A percentile compares a stretch with the other conserved stretches of the same genome.
Conservation (phyloP, 2,113 vertebrate genomes). For the Lepus americanus region DNA sequence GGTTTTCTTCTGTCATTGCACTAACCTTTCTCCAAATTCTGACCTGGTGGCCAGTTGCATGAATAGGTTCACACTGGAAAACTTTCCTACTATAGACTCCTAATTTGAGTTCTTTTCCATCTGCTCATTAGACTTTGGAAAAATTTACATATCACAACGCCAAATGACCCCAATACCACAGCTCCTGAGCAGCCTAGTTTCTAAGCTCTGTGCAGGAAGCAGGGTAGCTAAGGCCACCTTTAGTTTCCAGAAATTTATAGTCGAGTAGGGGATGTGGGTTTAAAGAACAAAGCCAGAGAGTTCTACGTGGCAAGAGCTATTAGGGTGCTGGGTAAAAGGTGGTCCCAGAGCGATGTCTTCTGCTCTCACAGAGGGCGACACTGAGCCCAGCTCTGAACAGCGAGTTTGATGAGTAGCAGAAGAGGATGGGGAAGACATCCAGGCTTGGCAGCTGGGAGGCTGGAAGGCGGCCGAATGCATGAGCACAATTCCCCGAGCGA, state of each 20-base stretch:
- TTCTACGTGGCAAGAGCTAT: neutral
- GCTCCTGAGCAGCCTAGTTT: accelerated
- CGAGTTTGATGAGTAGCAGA: neutral
- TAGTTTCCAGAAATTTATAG: neutral
- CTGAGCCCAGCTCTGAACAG: neutral
- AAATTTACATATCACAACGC: neutral
- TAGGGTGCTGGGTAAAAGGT: neutral
- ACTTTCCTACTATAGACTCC: neutral
- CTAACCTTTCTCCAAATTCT: neutral
- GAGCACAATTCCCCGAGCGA: neutral
- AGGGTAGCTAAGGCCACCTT: neutral
- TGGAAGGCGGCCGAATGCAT: neutral
- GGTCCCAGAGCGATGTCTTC: neutral
- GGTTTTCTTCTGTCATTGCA: neutral
- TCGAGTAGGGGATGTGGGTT: neutral
- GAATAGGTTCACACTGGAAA: neutral
- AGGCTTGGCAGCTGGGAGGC: accelerated
- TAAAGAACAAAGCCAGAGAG: neutral
- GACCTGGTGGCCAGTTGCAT: neutral
- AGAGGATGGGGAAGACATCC: neutral
- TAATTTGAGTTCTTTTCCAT: neutral
- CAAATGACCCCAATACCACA: neutral
- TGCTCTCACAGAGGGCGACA: neutral
- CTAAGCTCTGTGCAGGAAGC: neutral
- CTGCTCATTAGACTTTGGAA: neutral